These are phyloP conservation scores for Phocoena phocoena DNA, from an alignment of 2,113 vertebrate genomes.

Conservation along the genomic window DNA sequence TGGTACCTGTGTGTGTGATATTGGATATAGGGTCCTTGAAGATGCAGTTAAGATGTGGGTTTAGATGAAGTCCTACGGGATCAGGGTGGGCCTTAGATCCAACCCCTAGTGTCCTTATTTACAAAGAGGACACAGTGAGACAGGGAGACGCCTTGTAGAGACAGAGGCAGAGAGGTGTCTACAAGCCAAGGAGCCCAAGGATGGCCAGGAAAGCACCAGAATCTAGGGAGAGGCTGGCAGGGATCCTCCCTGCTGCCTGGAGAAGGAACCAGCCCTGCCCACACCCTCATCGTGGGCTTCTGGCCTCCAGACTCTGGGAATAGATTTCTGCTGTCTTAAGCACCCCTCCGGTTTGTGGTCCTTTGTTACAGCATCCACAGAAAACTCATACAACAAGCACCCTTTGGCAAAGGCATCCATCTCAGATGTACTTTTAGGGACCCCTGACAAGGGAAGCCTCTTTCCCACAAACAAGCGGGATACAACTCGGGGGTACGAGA, in stretches of 20 bases:
- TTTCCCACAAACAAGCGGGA: accelerated
- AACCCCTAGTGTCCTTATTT: accelerated
- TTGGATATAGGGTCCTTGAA: not conserved
- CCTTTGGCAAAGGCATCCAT: not conserved
- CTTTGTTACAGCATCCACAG: not conserved
- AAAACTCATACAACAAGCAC: accelerated
- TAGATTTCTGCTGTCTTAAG: not conserved
- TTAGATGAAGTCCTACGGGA: not conserved
- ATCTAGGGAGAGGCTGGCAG: not conserved
- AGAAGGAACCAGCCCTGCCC: not conserved
- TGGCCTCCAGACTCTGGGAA: not conserved
- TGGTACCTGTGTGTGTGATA: not conserved
- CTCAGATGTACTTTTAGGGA: not conserved
- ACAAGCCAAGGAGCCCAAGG: not conserved
- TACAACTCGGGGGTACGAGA: accelerated
- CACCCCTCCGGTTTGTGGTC: too few relatives aligned
- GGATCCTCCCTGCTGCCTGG: not conserved
- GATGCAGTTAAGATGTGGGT: not conserved
- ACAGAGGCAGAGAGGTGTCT: not conserved
- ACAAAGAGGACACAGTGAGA: not conserved
- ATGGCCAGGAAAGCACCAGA: too few relatives aligned
- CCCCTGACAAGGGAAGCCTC: not conserved
- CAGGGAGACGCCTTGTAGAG: not conserved
- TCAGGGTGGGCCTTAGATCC: not conserved
- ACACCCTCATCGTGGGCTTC: accelerated